Conservation (phyloP, 2,113 vertebrate genomes). For the Irena cyanogastra region DNA sequence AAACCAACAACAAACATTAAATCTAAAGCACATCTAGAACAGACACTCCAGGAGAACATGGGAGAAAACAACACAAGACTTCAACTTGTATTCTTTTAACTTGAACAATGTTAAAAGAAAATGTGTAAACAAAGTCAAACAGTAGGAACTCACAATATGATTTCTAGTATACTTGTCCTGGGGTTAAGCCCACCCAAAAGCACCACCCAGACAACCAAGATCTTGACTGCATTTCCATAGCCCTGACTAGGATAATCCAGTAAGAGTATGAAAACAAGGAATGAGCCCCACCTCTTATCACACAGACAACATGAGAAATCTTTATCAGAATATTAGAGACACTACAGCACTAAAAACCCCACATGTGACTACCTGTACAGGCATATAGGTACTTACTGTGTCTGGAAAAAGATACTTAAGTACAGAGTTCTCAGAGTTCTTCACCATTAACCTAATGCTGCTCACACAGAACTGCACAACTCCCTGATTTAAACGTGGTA, state of each 20-base stretch:
- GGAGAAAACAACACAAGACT: background rate
- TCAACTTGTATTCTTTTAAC: background rate
- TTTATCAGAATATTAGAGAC: background rate
- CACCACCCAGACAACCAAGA: background rate
- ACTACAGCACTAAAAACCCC: background rate
- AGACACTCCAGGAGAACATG: background rate
- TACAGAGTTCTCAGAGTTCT: background rate
- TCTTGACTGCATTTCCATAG: background rate
- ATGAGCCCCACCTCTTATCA: background rate
- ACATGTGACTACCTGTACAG: background rate
- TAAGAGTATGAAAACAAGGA: background rate
- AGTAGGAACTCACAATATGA: background rate
- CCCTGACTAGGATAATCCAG: background rate
- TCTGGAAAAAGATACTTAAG: background rate
- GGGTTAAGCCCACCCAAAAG: background rate
- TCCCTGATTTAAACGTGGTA: background rate
- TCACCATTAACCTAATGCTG: background rate
- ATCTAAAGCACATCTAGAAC: conserved; percentile 4
- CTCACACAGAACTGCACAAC: background rate
- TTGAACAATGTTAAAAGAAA: background rate
- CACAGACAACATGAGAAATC: background rate
- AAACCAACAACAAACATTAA: background rate
- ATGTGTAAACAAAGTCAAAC: background rate
- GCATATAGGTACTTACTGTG: fast-evolving
- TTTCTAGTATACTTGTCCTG: background rate